phyloP scores from a whole-genome alignment of 2,888 invertebrate genomes.

The Catocala nupta region DNA sequence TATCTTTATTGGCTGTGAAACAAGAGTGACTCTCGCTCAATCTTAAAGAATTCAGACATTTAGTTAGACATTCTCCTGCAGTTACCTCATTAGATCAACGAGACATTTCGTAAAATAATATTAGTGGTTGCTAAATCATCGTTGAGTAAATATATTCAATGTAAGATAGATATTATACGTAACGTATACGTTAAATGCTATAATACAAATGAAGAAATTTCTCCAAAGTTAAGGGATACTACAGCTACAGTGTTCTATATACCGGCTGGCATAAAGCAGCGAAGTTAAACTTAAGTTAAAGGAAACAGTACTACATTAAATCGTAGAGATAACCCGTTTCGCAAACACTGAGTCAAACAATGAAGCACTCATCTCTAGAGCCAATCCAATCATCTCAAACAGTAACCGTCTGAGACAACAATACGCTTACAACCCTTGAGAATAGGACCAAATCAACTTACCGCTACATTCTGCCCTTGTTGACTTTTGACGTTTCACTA shows the following conservation, averaged over 20 bases:
- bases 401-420: constrained; percentile 82
- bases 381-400: constrained; percentile 85
- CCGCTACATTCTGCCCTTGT: constrained; percentile 83
- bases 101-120: too few species aligned
- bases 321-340: constrained; percentile 50
- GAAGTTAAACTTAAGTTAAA: constrained; percentile 24
- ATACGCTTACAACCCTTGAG: constrained; percentile 80
- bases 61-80: too few species aligned
- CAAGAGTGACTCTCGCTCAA: too few species aligned
- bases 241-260: not conserved
- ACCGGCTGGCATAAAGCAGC: constrained; percentile 4
- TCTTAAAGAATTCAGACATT: too few species aligned
- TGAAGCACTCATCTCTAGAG: constrained; percentile 73
- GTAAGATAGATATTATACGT: too few species aligned
- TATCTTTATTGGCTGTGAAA: too few species aligned
- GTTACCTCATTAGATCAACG: too few species aligned
- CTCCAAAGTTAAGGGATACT: not conserved
- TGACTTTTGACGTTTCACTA: constrained; percentile 84
- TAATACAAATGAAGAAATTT: too few species aligned
- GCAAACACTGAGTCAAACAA: constrained; percentile 73
- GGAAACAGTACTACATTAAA: constrained; percentile 37
- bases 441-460: constrained; percentile 83
- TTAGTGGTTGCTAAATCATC: too few species aligned
- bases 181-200: too few species aligned
- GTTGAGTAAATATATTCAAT: too few species aligned